A percentile compares a stretch with the other conserved stretches of the same genome.
Evolutionary conservation across 2,888 invertebrate genomes (phyloP).

Genomic region (Apocheima hispidaria): DNA sequence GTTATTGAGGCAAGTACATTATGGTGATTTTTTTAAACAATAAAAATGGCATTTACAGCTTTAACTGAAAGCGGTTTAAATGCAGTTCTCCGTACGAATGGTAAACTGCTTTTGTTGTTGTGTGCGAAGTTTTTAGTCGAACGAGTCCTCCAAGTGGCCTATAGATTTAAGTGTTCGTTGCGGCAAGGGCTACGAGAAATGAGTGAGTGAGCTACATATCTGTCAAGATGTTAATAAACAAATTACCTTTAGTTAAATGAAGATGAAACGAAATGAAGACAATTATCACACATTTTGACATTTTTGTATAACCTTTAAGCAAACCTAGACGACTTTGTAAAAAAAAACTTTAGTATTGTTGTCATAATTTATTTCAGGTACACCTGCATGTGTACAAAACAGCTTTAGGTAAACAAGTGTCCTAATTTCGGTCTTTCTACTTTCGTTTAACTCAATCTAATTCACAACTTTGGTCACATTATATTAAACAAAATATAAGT

Average conservation of each 20-base stretch:
- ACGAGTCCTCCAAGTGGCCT: conserved; percentile 1
- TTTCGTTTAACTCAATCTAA: not conserved
- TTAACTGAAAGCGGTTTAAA: not conserved
- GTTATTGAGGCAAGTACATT: not conserved
- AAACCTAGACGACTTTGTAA: not conserved
- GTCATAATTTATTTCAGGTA: no score
- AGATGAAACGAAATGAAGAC: conserved; percentile 31
- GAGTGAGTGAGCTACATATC: no score
- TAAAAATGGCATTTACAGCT: not conserved
- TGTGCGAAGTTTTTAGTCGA: conserved; percentile 17
- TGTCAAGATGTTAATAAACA: conserved; percentile 32
- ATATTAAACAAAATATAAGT: conserved; percentile 7
- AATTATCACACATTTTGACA: conserved; percentile 33
- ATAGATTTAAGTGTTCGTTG: not conserved
- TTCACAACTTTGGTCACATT: not conserved
- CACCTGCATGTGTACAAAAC: no score
- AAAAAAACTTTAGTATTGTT: no score
- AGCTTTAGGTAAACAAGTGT: not conserved
- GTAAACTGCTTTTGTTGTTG: conserved; percentile 13
- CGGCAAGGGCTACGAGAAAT: conserved; percentile 18
- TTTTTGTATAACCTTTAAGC: conserved; percentile 10
- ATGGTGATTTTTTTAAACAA: no score
- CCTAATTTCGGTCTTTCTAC: not conserved
- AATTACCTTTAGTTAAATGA: conserved; percentile 26
- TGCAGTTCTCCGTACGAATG: conserved; percentile 5